These are phyloP conservation scores for Odobenus rosmarus DNA, from an alignment of 2,113 vertebrate species.

Conservation along the genomic window DNA sequence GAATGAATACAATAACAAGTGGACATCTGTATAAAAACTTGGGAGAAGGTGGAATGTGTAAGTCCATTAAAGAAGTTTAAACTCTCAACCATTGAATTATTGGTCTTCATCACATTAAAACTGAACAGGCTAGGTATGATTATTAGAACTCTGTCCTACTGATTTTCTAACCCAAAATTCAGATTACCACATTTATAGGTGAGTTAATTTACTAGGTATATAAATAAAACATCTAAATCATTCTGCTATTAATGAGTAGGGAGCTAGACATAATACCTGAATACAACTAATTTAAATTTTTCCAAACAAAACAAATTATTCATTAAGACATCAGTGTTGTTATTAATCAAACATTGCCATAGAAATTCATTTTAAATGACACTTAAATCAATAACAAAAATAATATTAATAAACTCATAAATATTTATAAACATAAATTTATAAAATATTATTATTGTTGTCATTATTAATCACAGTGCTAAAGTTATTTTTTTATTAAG, in stretches of 20 bases:
- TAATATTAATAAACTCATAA: neutral
- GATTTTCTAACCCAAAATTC: neutral
- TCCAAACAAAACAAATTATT: slow-evolving; percentile 49
- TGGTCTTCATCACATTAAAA: neutral
- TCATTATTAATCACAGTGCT: neutral
- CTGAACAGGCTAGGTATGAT: neutral
- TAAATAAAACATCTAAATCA: slow-evolving; percentile 46
- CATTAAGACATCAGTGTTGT: slow-evolving; percentile 19
- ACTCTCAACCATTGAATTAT: neutral
- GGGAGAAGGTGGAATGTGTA: neutral
- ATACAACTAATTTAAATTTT: slow-evolving; percentile 45
- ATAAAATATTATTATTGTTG: neutral
- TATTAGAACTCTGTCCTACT: neutral
- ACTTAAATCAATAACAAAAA: slow-evolving; percentile 10
- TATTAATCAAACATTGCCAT: slow-evolving; percentile 17
- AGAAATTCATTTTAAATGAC: slow-evolving; percentile 33
- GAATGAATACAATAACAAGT: neutral
- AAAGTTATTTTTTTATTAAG: neutral
- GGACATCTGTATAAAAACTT: neutral
- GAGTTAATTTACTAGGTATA: neutral
- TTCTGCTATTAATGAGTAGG: neutral
- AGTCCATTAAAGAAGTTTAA: neutral
- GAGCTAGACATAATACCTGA: neutral
- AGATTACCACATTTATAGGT: neutral
- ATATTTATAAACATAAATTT: neutral